These are phyloP conservation scores for Acronicta leporina DNA, from an alignment of 2,888 invertebrate species.

Conservation along the genomic window DNA sequence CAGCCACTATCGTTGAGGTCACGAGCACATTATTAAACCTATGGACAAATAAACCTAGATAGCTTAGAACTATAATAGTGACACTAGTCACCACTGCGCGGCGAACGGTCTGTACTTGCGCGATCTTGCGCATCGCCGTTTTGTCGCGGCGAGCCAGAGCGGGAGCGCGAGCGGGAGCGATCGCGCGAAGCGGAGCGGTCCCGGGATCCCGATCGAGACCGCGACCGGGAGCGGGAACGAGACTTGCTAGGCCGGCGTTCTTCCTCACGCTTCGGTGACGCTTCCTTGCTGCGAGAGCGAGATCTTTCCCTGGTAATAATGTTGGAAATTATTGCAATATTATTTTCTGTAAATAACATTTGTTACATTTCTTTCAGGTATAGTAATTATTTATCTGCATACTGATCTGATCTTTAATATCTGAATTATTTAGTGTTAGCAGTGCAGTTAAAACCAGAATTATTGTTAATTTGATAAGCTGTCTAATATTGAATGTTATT, in stretches of 20 bases:
- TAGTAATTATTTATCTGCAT: background rate
- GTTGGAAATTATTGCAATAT: slow-evolving; percentile 14
- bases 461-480: slow-evolving; percentile 1
- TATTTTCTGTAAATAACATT: background rate
- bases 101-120: slow-evolving; percentile 78
- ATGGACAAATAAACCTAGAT: slow-evolving; percentile 54
- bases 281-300: slow-evolving; percentile 91
- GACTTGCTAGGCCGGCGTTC: slow-evolving; percentile 80
- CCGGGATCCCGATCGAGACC: slow-evolving; percentile 71
- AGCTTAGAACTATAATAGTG: slow-evolving; percentile 32
- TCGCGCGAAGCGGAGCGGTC: slow-evolving; percentile 71
- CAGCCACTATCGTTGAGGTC: slow-evolving; percentile 58
- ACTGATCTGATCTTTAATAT: background rate
- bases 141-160: slow-evolving; percentile 77
- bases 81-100: slow-evolving; percentile 81
- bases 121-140: slow-evolving; percentile 78
- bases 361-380: no score
- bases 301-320: slow-evolving; percentile 90
- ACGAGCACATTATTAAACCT: slow-evolving; percentile 59
- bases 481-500: slow-evolving; percentile 11
- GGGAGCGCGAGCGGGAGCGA: slow-evolving; percentile 71
- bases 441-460: slow-evolving; percentile 5
- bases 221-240: slow-evolving; percentile 71
- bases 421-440: background rate
- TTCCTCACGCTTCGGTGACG: slow-evolving; percentile 81